phyloP scores from a whole-genome alignment of 1,140 invertebrate genomes.

The Temnothorax longispinosus region DNA sequence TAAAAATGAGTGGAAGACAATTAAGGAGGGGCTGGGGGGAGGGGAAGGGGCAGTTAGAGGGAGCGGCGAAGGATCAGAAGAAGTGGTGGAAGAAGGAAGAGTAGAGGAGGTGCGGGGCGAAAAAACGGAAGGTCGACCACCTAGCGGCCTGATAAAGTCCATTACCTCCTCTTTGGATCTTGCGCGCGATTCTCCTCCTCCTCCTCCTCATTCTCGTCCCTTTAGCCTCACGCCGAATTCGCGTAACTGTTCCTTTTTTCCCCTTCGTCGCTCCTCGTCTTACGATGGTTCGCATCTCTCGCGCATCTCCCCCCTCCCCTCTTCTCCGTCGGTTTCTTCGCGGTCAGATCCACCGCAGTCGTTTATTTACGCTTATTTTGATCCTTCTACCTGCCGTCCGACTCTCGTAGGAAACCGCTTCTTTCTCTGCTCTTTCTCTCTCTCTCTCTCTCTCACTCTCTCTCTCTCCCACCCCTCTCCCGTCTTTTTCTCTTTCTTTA shows the following conservation, averaged over 20 bases:
- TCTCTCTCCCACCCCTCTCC: too few species aligned
- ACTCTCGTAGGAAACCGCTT: slow-evolving; percentile 53
- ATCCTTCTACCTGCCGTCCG: slow-evolving; percentile 42
- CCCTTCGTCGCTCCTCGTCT: slow-evolving; percentile 43
- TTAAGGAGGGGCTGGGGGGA: slow-evolving; percentile 71
- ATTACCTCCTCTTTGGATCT: slow-evolving; percentile 74
- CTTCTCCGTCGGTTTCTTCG: not conserved
- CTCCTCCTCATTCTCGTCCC: slow-evolving; percentile 14
- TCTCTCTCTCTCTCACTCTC: too few species aligned
- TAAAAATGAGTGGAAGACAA: slow-evolving; percentile 81
- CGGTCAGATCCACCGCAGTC: slow-evolving; percentile 25
- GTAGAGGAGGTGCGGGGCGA: not conserved
- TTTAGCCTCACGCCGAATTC: slow-evolving; percentile 57
- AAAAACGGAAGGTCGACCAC: slow-evolving; percentile 78
- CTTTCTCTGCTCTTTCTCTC: not conserved
- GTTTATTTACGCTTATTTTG: slow-evolving; percentile 66
- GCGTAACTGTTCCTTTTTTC: slow-evolving; percentile 19
- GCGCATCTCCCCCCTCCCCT: not conserved
- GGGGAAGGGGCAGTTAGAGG: not conserved
- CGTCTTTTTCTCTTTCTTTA: not conserved
- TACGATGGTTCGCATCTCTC: slow-evolving; percentile 26
- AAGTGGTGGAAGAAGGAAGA: slow-evolving; percentile 30
- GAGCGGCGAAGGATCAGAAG: not conserved
- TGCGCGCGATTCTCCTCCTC: slow-evolving; percentile 43
- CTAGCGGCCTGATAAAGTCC: slow-evolving; percentile 78